These are phyloP conservation scores for Trissolcus brochymenae DNA, from an alignment of 2,888 invertebrate species.

Conservation along the genomic window DNA sequence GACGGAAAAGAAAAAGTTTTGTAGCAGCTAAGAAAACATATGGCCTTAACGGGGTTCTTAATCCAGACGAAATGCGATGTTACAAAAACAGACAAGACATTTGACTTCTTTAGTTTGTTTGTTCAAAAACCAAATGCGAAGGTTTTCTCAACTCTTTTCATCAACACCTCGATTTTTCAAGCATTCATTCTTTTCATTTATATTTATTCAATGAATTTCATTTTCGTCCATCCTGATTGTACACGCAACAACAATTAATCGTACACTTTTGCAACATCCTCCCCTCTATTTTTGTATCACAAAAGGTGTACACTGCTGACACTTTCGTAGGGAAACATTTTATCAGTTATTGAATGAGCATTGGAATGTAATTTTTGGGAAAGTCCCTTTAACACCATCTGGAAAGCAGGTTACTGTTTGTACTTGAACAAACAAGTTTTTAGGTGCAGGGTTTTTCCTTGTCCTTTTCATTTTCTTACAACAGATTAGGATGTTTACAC, in stretches of 20 bases:
- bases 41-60: slow-evolving; percentile 14
- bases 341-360: not conserved
- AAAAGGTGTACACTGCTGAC: not conserved
- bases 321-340: not conserved
- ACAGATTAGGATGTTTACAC: no score
- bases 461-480: not conserved
- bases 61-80: slow-evolving; percentile 23
- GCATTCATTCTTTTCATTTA: no score
- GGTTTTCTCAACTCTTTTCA: no score
- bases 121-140: not conserved
- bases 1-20: slow-evolving; percentile 13
- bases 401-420: slow-evolving; percentile 13
- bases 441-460: not conserved
- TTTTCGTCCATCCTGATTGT: no score
- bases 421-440: slow-evolving; percentile 13
- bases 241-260: no score
- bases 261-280: no score
- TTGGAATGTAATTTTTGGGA: not conserved
- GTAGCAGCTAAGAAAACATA: slow-evolving; percentile 37
- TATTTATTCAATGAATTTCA: no score
- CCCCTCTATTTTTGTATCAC: no score
- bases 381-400: slow-evolving; percentile 15
- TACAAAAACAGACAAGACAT: slow-evolving; percentile 32
- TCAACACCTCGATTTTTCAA: no score
- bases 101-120: slow-evolving; percentile 28